Base-by-base conservation (phyloP, 2,888 invertebrate species). In the Lagria hirta region DNA sequence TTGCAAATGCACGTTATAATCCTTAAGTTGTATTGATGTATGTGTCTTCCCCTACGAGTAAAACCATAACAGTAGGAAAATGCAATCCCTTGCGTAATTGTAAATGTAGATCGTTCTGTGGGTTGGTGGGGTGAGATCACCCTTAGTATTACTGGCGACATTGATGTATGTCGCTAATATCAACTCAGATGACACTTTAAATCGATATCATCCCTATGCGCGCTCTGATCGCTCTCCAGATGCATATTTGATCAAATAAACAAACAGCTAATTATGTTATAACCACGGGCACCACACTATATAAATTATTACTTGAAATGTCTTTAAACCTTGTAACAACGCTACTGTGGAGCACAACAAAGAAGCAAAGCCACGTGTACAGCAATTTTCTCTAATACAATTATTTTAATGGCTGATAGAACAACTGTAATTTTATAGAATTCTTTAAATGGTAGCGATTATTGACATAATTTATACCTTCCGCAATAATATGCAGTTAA, bases 121-220 rank as follows among this genome's bases (percentile, higher is more conserved):
- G 40, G 38, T 36, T 24, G 35, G 21, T 44, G 51, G 55, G 54
- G 55, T 51, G 58, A 33, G 32, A 40, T 55, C 52, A 54, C 57
- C 60, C 58, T 47, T 38, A 28, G 51, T 56, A 59, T 55, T 57
- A 58, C 51, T 48, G 53, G 52, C 58, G 63, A 65, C 61, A 60
- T 55, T 64, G 65, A 66, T 65, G 61, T 62, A 65, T 65, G 64
- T 62, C 55, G 62, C 60, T 62, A 62, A 65, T 66, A 65, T 66
- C 58, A 57, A 57, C 55, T 53, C 51, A 56, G 62, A 64, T 61
- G 65, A 61, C 60, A 59, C 55, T 55, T 49, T 47, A 54, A 62
- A 64, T 65, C 63, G 62, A 64, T 64, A 51, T 29, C 44, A 34
- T 17, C 44, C 45, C 48, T 29, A 11, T 43, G 32, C 20, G 42